Evolutionary conservation across 2,888 invertebrate species (phyloP), one percentile per base, ranked within the genome.

Genomic region (Tholera decimalis): DNA sequence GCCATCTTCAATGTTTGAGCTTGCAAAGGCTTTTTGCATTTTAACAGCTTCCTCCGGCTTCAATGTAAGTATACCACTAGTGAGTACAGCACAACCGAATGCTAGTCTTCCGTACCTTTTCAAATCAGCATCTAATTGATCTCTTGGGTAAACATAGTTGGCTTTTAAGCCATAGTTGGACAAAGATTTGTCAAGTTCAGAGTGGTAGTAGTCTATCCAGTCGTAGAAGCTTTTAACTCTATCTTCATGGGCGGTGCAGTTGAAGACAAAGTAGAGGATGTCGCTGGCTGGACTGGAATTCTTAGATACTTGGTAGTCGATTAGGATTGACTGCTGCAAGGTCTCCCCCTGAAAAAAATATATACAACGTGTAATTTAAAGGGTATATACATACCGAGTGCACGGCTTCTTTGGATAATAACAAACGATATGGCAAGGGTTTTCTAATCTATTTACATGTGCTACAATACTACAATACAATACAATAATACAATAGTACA

Each of bases 261-360:
- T 87, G 56, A 89, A 88, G n/a, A 90, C 61, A 62, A 88, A 69
- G 72, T 85, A 88, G 3, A 86, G 76, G 0, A 91, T 20, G 30
- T 91, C 90, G 9, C 51, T 54, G 0, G 69, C 87, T 8, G 90
- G 90, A 35, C 69, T 87, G 1, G 69, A 72, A 56, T 81, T 83
- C 47, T 56, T 85, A 0, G 84, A 78, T 15, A 85, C 1, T 66
- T 91, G 90, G 56, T 88, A 90, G 72, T 91, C 90, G 11, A 91
- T 84, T 69, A 90, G 72, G 0, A 89, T 65, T 18, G 83, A 83
- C 8, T 87, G 70, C 3, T 75, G 67, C 0, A 82, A 62, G 3
- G 55, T 58, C 1, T 77, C 81, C 15, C 77, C 82, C 89, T 90
- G 84, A 28, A 88, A 86, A 28, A 26, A 39, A 33, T 13, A 0